These are phyloP conservation scores for Tolypeutes matacus DNA, from an alignment of 2,797 vertebrate species.

Conservation along the genomic window DNA sequence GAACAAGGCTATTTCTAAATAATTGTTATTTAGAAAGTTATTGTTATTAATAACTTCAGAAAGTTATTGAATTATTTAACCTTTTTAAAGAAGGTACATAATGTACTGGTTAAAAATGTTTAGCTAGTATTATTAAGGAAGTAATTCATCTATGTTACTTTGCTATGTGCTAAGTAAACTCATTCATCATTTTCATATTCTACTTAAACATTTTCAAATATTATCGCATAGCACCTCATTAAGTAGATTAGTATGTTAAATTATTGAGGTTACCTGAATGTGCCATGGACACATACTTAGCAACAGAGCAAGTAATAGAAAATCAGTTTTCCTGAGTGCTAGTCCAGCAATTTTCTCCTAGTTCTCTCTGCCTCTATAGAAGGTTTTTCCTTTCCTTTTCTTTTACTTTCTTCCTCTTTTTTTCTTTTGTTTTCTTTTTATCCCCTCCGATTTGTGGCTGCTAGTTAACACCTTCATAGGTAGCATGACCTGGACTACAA, in stretches of 20 bases:
- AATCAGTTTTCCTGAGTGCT: background rate
- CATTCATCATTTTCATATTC: background rate
- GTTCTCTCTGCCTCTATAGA: background rate
- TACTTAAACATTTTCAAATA: conserved; percentile 39
- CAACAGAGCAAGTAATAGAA: background rate
- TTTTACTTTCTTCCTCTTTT: background rate
- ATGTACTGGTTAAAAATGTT: background rate
- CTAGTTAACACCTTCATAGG: background rate
- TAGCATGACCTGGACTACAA: background rate
- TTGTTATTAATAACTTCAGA: too few species aligned
- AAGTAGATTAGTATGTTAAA: conserved; percentile 38
- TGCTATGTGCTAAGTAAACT: background rate
- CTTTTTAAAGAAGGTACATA: background rate
- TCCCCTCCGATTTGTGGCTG: background rate
- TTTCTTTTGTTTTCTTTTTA: background rate
- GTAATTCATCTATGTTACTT: background rate
- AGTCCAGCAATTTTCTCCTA: background rate
- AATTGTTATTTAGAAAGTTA: background rate
- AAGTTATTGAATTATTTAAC: background rate
- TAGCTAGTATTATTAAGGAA: background rate
- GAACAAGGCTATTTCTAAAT: background rate
- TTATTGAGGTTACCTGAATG: background rate
- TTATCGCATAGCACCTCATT: conserved; percentile 10
- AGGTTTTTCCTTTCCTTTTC: background rate
- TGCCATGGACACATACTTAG: background rate